Evolutionary conservation across 2,888 invertebrate genomes (phyloP).

Genomic region (Orchesellides sinensis): DNA sequence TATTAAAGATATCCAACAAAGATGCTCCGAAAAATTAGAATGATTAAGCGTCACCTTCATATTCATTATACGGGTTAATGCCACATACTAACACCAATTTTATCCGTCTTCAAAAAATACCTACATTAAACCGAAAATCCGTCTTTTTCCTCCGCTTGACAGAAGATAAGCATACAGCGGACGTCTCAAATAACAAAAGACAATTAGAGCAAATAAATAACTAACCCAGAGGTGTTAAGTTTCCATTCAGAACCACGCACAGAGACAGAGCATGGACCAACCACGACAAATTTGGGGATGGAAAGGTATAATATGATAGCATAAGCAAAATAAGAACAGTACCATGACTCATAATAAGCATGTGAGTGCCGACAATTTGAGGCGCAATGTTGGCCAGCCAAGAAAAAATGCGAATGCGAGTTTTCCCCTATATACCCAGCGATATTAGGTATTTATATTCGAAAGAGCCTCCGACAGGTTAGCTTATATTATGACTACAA

Average conservation of each 20-base stretch:
- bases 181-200: neutral
- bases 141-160: too few species aligned
- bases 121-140: too few species aligned
- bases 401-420: constrained; percentile 37
- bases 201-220: constrained; percentile 19
- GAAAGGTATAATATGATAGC: constrained; percentile 4
- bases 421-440: neutral
- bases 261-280: neutral
- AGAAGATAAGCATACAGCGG: too few species aligned
- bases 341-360: constrained; percentile 26
- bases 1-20: too few species aligned
- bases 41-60: too few species aligned
- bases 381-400: constrained; percentile 39
- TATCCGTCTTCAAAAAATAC: too few species aligned
- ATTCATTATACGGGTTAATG: too few species aligned
- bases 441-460: constrained; percentile 3
- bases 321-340: neutral
- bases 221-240: neutral
- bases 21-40: too few species aligned
- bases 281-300: neutral
- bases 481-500: constrained; percentile 11
- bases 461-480: constrained; percentile 5
- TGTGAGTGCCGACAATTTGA: constrained; percentile 24
- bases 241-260: neutral
- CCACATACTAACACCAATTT: too few species aligned